phyloP scores from a whole-genome alignment of 2,888 invertebrate species.

The Eupithecia vulgata region DNA sequence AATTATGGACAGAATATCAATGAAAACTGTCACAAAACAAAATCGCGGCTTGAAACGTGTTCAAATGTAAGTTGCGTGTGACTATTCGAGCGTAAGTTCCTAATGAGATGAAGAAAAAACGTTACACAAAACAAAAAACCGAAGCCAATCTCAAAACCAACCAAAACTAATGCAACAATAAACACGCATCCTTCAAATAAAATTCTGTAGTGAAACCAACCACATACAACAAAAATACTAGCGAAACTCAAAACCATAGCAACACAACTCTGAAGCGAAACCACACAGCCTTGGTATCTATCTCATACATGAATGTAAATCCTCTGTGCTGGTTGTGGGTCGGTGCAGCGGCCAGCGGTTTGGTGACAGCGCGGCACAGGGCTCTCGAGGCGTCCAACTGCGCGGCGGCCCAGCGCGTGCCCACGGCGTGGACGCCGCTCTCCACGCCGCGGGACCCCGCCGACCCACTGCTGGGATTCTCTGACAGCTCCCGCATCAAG shows the following conservation, averaged over 20 bases:
- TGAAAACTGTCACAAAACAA: too few species aligned
- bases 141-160: conserved; percentile 36
- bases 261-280: background rate
- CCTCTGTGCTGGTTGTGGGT: conserved; percentile 89
- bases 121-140: conserved; percentile 23
- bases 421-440: conserved; percentile 89
- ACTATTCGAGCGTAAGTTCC: background rate
- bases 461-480: conserved; percentile 87
- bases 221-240: background rate
- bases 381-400: conserved; percentile 91
- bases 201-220: background rate
- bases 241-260: background rate
- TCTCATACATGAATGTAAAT: conserved; percentile 88
- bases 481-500: conserved; percentile 85
- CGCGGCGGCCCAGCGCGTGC: conserved; percentile 91
- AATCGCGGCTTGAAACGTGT: too few species aligned
- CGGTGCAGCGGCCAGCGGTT: conserved; percentile 87
- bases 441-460: conserved; percentile 82
- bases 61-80: too few species aligned
- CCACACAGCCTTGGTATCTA: background rate
- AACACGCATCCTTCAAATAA: background rate
- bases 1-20: too few species aligned
- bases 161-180: conserved; percentile 21
- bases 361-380: conserved; percentile 89
- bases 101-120: background rate